Conservation (phyloP, 2,797 vertebrate genomes). For the Myiothlypis coronata region DNA sequence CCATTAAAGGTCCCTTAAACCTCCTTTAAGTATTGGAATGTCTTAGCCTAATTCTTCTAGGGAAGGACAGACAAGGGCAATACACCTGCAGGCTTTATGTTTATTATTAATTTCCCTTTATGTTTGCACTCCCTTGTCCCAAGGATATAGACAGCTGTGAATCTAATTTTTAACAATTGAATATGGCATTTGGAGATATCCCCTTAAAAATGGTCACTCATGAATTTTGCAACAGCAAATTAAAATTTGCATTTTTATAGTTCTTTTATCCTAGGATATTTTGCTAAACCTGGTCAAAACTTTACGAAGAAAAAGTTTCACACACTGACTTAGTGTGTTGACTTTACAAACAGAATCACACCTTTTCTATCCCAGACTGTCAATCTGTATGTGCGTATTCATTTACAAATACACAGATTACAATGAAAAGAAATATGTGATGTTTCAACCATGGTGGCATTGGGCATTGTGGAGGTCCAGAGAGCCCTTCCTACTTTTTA, state of each 20-base stretch:
- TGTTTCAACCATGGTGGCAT: background rate
- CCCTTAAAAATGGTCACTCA: background rate
- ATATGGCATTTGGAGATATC: background rate
- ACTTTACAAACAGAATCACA: background rate
- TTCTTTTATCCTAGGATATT: constrained; percentile 42
- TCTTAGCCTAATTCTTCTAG: background rate
- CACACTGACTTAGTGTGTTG: background rate
- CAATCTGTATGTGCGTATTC: background rate
- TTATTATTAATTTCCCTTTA: background rate
- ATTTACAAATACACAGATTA: background rate
- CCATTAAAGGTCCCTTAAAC: constrained; percentile 14
- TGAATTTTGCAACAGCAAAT: constrained; percentile 42
- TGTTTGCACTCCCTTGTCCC: background rate
- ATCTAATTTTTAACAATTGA: background rate
- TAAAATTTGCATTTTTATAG: constrained; percentile 60
- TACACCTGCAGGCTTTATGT: background rate
- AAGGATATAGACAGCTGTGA: background rate
- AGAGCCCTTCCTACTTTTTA: background rate
- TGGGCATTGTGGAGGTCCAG: background rate
- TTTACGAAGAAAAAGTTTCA: background rate
- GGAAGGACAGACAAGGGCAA: constrained; percentile 15
- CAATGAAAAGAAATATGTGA: background rate
- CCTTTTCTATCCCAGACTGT: background rate
- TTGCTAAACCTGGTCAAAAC: constrained; percentile 38
- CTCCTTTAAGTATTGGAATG: background rate